Percentiles rank a stretch among this genome's conserved stretches.
These are phyloP conservation scores for Drosophila tsacasi DNA, from an alignment of 1,140 invertebrate genomes.

Conservation along the genomic window DNA sequence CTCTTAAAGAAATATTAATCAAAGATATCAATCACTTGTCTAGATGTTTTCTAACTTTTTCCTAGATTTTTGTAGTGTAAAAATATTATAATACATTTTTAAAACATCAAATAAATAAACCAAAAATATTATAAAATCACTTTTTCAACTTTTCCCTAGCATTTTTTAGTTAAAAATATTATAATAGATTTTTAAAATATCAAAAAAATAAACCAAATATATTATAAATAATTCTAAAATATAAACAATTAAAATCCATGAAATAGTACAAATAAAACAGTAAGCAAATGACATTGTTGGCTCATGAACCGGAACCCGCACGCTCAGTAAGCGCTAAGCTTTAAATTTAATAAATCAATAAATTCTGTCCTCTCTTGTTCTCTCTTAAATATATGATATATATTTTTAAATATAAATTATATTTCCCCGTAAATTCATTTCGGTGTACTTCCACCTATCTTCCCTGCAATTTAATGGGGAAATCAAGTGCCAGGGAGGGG, in stretches of 20 bases:
- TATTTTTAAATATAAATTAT: background rate
- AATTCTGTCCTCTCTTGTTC: too few species aligned
- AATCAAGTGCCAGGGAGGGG: slow-evolving; percentile 12
- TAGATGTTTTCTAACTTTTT: background rate
- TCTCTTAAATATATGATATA: too few species aligned
- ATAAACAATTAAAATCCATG: too few species aligned
- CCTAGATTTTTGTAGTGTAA: background rate
- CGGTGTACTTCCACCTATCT: background rate
- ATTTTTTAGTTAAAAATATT: background rate
- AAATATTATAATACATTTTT: background rate
- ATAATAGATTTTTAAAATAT: background rate
- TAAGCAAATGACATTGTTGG: slow-evolving; percentile 11
- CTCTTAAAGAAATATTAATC: background rate
- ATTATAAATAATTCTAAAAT: background rate
- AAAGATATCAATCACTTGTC: too few species aligned
- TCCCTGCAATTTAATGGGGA: slow-evolving; percentile 26
- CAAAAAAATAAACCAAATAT: background rate
- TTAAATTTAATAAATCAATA: too few species aligned
- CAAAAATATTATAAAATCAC: too few species aligned
- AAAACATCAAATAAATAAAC: background rate
- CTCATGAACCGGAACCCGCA: slow-evolving; percentile 10
- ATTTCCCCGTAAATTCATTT: background rate
- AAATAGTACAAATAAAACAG: background rate
- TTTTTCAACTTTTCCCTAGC: too few species aligned
- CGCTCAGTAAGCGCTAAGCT: background rate